Evolutionary conservation across 2,888 invertebrate species (phyloP), one percentile per base, ranked within the genome.

Genomic region (Schrankia costaestrigalis): DNA sequence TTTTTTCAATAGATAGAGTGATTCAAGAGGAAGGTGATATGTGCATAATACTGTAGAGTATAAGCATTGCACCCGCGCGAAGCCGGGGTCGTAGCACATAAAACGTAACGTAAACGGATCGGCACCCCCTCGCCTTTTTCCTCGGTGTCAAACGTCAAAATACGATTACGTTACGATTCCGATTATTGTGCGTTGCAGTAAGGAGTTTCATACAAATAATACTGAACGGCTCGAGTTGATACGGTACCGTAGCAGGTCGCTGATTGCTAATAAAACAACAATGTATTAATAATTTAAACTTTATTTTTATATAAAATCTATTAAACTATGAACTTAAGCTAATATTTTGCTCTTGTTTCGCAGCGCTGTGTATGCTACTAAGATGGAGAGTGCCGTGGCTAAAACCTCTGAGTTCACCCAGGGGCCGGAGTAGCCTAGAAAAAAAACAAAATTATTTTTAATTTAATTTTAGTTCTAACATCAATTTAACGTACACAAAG

Each of bases 401-500:
- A 98, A 86, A 21, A 97, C 91, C 86, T 98, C 97, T 0, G 97
- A 96, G 78, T 97, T 97, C 32, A 98, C 91, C 94, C 95, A 95
- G 2, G 97, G 97, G 1, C 98, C 98, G 44, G 92, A 93, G 88
- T 96, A 97, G 29, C 97, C 94, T 68, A 92, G 0, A 51, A 57
- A 24, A 11, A 31, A 25, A 13, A 3, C 4, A 26, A 13, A 3
- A 25, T 12, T 6, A 8, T 25, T 12, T 9, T 2, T 11, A 25
- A 11, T 11, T 2, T 3, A 8, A 8, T 12, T 11, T 11, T 3
- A 23, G 7, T 10, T 23, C 3, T 17, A 5, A 5, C 17, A 17
- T 5, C 17, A 17, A 17, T 5, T 17, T 17, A 17, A 17, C 3
- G 17, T 7, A 17, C 4, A 25, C 6, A 4, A n/a, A n/a, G n/a